Conservation (phyloP, 1,140 invertebrate genomes). For the Tetramorium parvispinum region DNA sequence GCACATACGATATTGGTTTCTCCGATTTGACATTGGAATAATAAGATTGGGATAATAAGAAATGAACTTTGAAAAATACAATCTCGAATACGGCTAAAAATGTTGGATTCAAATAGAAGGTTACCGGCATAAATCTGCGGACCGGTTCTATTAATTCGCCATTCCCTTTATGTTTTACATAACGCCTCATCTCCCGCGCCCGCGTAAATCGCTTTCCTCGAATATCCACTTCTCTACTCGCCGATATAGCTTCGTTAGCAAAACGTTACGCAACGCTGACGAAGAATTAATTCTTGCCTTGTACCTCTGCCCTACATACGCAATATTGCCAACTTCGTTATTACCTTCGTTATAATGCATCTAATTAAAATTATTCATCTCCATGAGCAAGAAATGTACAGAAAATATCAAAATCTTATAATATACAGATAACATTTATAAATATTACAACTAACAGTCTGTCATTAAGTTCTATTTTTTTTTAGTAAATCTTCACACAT, state of each 20-base stretch:
- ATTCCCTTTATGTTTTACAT: slow-evolving; percentile 29
- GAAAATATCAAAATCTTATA: not conserved
- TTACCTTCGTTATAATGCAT: slow-evolving; percentile 25
- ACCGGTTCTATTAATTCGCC: slow-evolving; percentile 30
- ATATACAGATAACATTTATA: not conserved
- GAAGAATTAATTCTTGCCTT: slow-evolving; percentile 53
- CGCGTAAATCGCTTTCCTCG: not conserved
- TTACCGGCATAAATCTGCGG: slow-evolving; percentile 7
- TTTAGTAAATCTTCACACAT: not conserved
- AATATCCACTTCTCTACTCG: slow-evolving; percentile 8
- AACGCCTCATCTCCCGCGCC: not conserved
- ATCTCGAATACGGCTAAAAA: not conserved
- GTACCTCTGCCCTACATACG: not conserved
- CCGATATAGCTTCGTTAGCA: slow-evolving; percentile 38
- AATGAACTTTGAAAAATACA: not conserved
- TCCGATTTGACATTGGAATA: slow-evolving; percentile 9
- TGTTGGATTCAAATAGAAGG: not conserved
- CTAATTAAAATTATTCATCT: slow-evolving; percentile 34
- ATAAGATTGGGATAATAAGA: slow-evolving; percentile 38
- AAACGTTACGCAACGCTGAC: slow-evolving; percentile 39
- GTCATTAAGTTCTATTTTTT: not conserved
- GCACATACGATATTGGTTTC: not conserved
- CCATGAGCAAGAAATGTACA: not conserved
- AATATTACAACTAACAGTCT: not conserved
- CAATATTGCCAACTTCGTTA: slow-evolving; percentile 26